Evolutionary conservation across 2,113 vertebrate species (phyloP).

Genomic region (Beaufortia kweichowensis): DNA sequence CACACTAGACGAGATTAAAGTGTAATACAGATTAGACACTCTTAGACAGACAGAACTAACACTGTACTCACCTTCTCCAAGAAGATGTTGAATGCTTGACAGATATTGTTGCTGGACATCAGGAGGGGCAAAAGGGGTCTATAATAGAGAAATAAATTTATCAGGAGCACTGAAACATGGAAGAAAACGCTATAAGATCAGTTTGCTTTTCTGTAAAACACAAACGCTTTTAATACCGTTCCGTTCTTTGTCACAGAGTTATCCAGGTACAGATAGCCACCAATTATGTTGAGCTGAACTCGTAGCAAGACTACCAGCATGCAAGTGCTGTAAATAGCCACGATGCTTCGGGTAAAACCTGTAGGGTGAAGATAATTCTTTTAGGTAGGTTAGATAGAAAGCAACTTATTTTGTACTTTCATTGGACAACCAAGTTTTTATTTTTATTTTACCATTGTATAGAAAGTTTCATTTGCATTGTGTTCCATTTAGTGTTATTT

Average conservation of each 20-base stretch:
- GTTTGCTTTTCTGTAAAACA: neutral
- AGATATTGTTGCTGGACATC: constrained; percentile 98
- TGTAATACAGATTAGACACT: neutral
- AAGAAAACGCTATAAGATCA: neutral
- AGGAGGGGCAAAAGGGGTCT: constrained; percentile 86
- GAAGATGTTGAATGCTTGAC: constrained; percentile 95
- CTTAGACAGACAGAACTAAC: neutral
- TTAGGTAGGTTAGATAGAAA: too few relatives aligned
- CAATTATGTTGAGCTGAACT: constrained; percentile 95
- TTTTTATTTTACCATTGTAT: too few relatives aligned
- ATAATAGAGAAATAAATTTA: neutral
- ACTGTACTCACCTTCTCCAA: constrained; percentile 86
- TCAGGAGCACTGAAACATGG: neutral
- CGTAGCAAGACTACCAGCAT: constrained; percentile 93
- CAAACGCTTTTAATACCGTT: constrained; percentile 71
- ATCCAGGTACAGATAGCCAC: constrained; percentile 96
- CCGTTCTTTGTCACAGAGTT: constrained; percentile 84
- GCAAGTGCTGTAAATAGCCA: constrained; percentile 93
- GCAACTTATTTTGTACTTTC: too few relatives aligned
- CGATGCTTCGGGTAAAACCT: constrained; percentile 92
- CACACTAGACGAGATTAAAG: neutral
- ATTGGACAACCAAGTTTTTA: too few relatives aligned
- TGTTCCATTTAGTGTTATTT: too few relatives aligned
- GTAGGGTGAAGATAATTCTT: constrained; percentile 5
- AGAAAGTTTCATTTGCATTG: too few relatives aligned